Conservation (phyloP, 2,113 vertebrate species). For the Dromaius novaehollandiae region DNA sequence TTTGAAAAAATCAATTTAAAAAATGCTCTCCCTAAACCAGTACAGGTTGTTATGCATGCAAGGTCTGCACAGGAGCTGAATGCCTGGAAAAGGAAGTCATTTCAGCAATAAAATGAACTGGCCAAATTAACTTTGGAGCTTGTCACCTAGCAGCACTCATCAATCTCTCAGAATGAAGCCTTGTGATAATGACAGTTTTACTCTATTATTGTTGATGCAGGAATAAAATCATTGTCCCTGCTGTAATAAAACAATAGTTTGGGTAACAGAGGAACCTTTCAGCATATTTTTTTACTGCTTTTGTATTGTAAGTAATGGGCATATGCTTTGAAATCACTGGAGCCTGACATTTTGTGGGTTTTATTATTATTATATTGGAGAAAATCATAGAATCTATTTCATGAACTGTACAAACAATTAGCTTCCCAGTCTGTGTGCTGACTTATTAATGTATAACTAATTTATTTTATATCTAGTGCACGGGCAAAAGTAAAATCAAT, state of each 20-base stretch:
- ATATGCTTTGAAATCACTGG: not conserved
- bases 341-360: not conserved
- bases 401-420: not conserved
- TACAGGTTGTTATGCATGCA: rapidly evolving
- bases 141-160: not conserved
- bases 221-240: not conserved
- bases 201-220: rapidly evolving
- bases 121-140: not conserved
- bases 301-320: not conserved
- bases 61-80: not conserved
- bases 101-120: not conserved
- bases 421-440: not conserved
- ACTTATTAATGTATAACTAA: not conserved
- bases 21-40: rapidly evolving
- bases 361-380: not conserved
- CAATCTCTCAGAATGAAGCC: not conserved
- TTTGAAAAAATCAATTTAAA: not conserved
- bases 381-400: not conserved
- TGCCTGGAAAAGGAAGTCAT: rapidly evolving
- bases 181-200: rapidly evolving
- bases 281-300: rapidly evolving
- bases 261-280: not conserved
- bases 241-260: not conserved
- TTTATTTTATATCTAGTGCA: not conserved
- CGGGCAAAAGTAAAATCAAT: not conserved